Percentiles rank a stretch among this genome's conserved stretches.
These are phyloP conservation scores for Torymus aiolomorphi DNA, from an alignment of 2,888 invertebrate genomes.

Conservation along the genomic window DNA sequence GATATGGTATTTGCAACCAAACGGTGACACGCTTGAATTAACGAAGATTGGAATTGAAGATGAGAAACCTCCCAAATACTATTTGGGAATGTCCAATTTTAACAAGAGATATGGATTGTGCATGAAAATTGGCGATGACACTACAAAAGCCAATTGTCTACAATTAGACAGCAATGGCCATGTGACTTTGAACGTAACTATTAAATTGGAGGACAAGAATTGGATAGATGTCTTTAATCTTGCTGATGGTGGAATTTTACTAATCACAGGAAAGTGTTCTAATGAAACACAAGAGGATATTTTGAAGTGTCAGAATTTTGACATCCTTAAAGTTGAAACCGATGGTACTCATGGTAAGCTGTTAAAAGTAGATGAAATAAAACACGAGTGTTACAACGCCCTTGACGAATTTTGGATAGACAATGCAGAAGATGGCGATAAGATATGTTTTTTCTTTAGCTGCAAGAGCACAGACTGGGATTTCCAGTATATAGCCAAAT, in stretches of 20 bases:
- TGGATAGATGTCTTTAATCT: background rate
- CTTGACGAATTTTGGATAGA: too few relatives aligned
- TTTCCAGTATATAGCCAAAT: too few relatives aligned
- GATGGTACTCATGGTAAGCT: background rate
- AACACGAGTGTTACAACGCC: too few relatives aligned
- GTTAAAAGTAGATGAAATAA: background rate
- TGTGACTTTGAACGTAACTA: background rate
- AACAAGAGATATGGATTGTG: background rate
- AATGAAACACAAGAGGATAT: background rate
- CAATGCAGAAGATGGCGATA: too few relatives aligned
- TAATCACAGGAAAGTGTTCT: background rate
- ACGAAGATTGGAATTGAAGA: too few relatives aligned
- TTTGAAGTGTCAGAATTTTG: background rate
- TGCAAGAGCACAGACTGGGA: too few relatives aligned
- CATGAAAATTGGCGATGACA: background rate
- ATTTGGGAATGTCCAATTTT: background rate
- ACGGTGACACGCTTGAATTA: too few relatives aligned
- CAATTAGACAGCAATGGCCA: background rate
- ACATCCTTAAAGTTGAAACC: background rate
- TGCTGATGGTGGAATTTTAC: background rate
- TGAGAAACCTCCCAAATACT: too few relatives aligned
- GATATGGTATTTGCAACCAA: too few relatives aligned
- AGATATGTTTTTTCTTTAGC: too few relatives aligned
- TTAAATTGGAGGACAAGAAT: background rate
- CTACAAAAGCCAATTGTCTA: background rate